Evolutionary conservation across 2,113 vertebrate genomes (phyloP).

Genomic region (Neodontobutis hainanensis): DNA sequence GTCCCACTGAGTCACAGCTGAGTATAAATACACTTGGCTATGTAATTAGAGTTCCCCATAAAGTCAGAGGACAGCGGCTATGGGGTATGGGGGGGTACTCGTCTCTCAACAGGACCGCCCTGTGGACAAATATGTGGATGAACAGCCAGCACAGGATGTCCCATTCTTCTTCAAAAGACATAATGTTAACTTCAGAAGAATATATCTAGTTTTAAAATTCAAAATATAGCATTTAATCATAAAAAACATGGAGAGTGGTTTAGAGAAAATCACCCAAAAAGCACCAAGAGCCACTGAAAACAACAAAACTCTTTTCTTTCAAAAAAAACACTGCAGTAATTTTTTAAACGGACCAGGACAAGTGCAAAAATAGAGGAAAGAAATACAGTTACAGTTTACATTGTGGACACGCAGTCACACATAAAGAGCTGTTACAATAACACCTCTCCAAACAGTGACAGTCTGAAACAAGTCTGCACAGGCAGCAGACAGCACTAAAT

Average conservation of each 20-base stretch:
- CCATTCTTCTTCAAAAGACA: background rate
- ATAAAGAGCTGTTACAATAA: conserved; percentile 39
- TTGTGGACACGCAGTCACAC: conserved; percentile 31
- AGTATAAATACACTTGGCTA: conserved; percentile 68
- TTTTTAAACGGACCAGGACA: conserved; percentile 27
- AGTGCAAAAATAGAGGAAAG: conserved; percentile 16
- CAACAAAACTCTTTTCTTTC: conserved; percentile 41
- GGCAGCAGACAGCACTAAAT: background rate
- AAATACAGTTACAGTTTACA: conserved; percentile 54
- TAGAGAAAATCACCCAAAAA: background rate
- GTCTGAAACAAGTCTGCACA: conserved; percentile 36
- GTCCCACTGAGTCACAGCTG: conserved; percentile 61
- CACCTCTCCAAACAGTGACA: conserved; percentile 11
- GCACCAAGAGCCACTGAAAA: conserved; percentile 9
- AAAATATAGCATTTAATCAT: too few species aligned
- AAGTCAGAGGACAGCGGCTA: conserved; percentile 47
- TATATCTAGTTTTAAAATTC: too few species aligned
- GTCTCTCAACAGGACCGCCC: conserved; percentile 47
- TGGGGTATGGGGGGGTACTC: conserved; percentile 37
- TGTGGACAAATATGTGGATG: conserved; percentile 10
- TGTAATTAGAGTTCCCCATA: conserved; percentile 73
- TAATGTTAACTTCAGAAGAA: background rate
- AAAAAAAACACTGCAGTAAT: conserved; percentile 33
- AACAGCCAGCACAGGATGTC: background rate
- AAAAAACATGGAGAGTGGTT: too few species aligned